Conservation (phyloP, 2,888 invertebrate species). For the Spilarctia lutea region DNA sequence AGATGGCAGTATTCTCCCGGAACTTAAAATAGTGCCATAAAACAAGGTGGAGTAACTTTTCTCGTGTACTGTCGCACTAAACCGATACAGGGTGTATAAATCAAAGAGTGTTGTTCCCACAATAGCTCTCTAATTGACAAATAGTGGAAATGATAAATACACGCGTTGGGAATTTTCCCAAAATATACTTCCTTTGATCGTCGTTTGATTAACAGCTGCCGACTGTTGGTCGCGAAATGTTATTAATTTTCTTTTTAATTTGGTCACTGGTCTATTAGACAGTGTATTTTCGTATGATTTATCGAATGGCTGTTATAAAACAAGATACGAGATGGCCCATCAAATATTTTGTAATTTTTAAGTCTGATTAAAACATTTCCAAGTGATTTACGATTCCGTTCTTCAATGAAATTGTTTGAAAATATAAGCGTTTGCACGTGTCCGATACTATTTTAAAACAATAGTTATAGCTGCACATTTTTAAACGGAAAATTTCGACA, state of each 20-base stretch:
- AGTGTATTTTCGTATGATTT: constrained; percentile 73
- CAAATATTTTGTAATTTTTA: constrained; percentile 56
- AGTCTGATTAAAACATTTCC: constrained; percentile 48
- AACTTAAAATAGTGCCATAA: constrained; percentile 47
- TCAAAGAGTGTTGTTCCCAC: constrained; percentile 81
- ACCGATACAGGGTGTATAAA: constrained; percentile 74
- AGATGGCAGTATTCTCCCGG: constrained; percentile 39
- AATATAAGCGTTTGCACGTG: constrained; percentile 22
- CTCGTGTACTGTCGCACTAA: constrained; percentile 42
- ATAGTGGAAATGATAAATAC: constrained; percentile 86
- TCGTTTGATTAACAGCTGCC: constrained; percentile 80
- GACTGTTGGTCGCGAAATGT: constrained; percentile 75
- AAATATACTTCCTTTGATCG: constrained; percentile 84
- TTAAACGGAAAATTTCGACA: constrained; percentile 30
- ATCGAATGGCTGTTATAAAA: constrained; percentile 59
- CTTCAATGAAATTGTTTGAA: constrained; percentile 41
- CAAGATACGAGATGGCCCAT: constrained; percentile 54
- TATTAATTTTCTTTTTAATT: constrained; percentile 85
- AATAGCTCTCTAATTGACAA: constrained; percentile 86
- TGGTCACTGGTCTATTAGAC: constrained; percentile 68
- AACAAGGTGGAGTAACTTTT: constrained; percentile 50
- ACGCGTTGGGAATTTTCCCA: constrained; percentile 77
- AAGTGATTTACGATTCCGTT: constrained; percentile 51
- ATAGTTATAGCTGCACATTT: constrained; percentile 26
- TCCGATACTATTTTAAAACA: constrained; percentile 35